Conservation (phyloP, 2,888 invertebrate genomes). For the Andrena trimmerana region DNA sequence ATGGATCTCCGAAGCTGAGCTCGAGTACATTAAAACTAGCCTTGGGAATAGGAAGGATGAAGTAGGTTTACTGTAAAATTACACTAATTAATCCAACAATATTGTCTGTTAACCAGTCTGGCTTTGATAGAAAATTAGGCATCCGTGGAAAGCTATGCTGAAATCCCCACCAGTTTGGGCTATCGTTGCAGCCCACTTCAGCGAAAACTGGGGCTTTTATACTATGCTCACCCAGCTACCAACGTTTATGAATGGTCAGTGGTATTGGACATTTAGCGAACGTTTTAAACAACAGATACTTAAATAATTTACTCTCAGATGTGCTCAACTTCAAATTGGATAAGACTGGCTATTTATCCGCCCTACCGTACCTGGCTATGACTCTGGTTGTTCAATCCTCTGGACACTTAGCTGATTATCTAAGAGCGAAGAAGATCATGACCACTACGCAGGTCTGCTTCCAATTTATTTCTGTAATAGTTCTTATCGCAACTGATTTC, state of each 20-base stretch:
- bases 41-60: conserved; percentile 80
- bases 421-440: conserved; percentile 88
- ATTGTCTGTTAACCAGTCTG: conserved; percentile 8
- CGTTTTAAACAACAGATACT: not conserved
- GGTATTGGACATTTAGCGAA: not conserved
- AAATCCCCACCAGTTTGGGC: conserved; percentile 93
- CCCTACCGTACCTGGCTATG: conserved; percentile 96
- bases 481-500: not conserved
- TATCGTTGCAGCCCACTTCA: conserved; percentile 93
- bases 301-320: conserved; percentile 86
- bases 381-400: conserved; percentile 92
- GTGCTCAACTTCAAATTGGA: conserved; percentile 90
- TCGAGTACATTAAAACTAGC: conserved; percentile 90
- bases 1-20: conserved; percentile 90
- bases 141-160: conserved; percentile 92
- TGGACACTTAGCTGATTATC: conserved; percentile 94
- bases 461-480: not conserved
- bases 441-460: conserved; percentile 90
- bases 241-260: conserved; percentile 91
- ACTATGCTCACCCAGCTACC: conserved; percentile 93
- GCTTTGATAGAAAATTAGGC: conserved; percentile 85
- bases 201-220: conserved; percentile 96
- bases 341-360: conserved; percentile 93
- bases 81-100: not conserved
- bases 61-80: conserved; percentile 20